Evolutionary conservation across 2,797 vertebrate genomes (phyloP).

Genomic region (Neopelma chrysocephalum): DNA sequence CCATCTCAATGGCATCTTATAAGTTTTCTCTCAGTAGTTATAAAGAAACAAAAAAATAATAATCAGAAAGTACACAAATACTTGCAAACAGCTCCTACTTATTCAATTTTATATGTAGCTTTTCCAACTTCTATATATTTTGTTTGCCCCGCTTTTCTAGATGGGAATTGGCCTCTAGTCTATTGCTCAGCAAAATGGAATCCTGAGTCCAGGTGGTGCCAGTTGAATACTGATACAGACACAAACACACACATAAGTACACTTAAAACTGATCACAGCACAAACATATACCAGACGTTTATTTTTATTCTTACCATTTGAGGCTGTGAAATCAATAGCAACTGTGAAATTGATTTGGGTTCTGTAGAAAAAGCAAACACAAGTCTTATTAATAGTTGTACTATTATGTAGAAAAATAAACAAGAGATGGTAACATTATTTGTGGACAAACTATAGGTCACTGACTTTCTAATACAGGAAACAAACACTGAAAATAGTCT

Average conservation of each 20-base stretch:
- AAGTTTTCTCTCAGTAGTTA: background rate
- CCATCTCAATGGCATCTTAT: background rate
- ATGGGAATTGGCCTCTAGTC: background rate
- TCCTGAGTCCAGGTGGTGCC: background rate
- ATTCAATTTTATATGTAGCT: background rate
- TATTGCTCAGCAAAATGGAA: background rate
- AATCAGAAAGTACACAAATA: background rate
- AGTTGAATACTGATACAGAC: background rate
- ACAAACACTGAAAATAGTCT: background rate
- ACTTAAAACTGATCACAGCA: background rate
- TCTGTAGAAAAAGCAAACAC: constrained; percentile 80
- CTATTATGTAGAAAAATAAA: background rate
- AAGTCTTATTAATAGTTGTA: background rate
- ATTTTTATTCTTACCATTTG: constrained; percentile 88
- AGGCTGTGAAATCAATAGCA: constrained; percentile 98
- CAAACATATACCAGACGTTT: background rate
- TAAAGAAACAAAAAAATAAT: background rate
- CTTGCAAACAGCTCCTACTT: background rate
- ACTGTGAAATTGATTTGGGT: constrained; percentile 99
- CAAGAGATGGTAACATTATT: background rate
- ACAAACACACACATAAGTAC: background rate
- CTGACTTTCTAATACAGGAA: background rate
- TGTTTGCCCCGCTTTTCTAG: background rate
- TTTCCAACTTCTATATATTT: background rate
- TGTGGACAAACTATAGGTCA: background rate